Evolutionary conservation across 1,140 invertebrate genomes (phyloP), one percentile per base, ranked within the genome.

Genomic region (Choristoneura fumiferana): DNA sequence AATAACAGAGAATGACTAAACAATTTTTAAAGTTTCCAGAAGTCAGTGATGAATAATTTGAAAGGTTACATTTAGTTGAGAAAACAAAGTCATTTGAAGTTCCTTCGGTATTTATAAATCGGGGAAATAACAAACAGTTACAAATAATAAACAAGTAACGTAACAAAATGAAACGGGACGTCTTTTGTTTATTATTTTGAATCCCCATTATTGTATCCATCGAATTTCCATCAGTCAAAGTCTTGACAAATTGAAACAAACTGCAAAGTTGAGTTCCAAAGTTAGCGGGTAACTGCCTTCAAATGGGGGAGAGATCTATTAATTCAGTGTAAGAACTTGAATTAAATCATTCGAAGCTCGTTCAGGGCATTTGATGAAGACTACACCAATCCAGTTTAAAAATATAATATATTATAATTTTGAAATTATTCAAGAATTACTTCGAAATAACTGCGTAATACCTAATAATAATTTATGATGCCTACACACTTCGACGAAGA

Each of bases 181-280:
- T 71, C 65, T 65, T 68, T 71, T 73, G 71, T 73, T 71, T 68
- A 65, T 68, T 49, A 49, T 49, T 62, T 76, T 71, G 74, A 68
- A 69, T 68, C 67, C 60, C 68, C 60, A 63, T 73, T 82, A 72
- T 84, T 73, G 65, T 79, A 71, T 40, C 69, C 72, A 84, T 78
- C 76, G 81, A 71, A 78, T 81, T 70, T 76, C 71, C 67, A 84
- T 86, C 43, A 49, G 43, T 49, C 77, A 52, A 58, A 75, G 66
- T 77, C 62, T 72, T 80, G 77, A 84, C 74, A 83, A 87, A 87
- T 87, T 85, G 76, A 83, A 81, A 84, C 78, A 83, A 84, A 79
- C 73, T 76, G 71, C 58, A 80, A 83, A 80, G 71, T 82, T 76
- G 63, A 72, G 64, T 76, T 76, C 56, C 58, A 67, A 79, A 83